phyloP scores from a whole-genome alignment of 2,113 vertebrate species.

The Alligator mississippiensis region DNA sequence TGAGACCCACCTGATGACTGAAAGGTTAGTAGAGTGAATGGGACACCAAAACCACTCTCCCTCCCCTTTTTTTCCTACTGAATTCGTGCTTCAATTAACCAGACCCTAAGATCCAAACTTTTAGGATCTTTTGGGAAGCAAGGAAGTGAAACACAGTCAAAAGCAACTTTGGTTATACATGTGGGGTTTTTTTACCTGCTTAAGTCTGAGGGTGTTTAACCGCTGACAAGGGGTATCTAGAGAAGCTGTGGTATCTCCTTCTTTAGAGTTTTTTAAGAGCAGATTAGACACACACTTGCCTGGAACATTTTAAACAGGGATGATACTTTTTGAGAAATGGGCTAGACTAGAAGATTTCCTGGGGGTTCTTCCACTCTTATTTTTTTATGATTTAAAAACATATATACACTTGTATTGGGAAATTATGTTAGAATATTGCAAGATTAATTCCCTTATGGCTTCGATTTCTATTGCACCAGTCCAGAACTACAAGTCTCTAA shows the following conservation, averaged over 20 bases:
- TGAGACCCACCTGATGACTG: neutral
- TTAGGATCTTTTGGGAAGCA: neutral
- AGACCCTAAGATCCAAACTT: neutral
- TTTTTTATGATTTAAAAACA: no score
- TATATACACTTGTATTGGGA: neutral
- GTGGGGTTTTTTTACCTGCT: no score
- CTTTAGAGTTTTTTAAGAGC: no score
- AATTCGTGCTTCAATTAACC: neutral
- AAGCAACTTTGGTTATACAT: neutral
- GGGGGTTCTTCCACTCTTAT: neutral
- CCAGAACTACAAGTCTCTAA: neutral
- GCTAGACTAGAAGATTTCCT: no score
- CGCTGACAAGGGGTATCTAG: no score
- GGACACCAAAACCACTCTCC: neutral
- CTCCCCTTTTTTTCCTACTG: neutral
- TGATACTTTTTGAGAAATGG: no score
- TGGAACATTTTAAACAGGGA: no score
- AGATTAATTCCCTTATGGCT: neutral
- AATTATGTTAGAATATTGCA: neutral
- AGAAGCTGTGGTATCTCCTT: no score
- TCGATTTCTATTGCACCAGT: neutral
- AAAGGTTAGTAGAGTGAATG: slow-evolving; percentile 5
- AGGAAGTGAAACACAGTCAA: neutral
- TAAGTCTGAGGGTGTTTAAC: no score
- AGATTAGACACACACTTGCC: no score